phyloP scores from a whole-genome alignment of 2,888 invertebrate genomes.

The Sicus ferrugineus region DNA sequence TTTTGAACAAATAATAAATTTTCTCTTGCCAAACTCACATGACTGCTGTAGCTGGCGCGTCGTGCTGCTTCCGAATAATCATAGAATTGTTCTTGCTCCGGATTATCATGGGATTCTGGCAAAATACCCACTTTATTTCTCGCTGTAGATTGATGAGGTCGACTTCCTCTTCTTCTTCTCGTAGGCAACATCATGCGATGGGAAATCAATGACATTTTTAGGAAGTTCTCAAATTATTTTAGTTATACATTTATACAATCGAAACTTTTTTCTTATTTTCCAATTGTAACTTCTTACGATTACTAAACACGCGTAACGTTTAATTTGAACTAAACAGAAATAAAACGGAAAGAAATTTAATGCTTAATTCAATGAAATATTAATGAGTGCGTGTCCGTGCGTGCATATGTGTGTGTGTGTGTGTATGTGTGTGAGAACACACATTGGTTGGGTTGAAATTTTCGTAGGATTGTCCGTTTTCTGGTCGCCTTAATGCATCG shows the following conservation, averaged over 20 bases:
- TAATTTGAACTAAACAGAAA: background rate
- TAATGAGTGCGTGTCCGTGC: background rate
- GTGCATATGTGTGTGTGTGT: background rate
- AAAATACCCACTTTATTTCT: constrained; percentile 55
- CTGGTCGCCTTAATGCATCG: background rate
- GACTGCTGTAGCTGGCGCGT: constrained; percentile 14
- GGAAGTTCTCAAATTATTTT: background rate
- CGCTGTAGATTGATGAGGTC: constrained; percentile 48
- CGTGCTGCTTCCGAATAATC: constrained; percentile 27
- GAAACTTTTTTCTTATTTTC: background rate
- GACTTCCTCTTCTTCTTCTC: constrained; percentile 43
- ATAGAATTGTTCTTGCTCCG: constrained; percentile 35
- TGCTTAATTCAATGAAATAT: background rate
- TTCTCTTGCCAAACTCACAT: too few species aligned
- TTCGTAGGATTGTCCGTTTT: background rate
- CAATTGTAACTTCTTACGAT: background rate
- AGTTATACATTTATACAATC: background rate
- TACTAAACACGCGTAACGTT: background rate
- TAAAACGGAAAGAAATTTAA: background rate
- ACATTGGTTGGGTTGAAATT: background rate
- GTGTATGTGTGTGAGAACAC: background rate
- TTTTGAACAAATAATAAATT: too few species aligned
- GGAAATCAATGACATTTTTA: constrained; percentile 54
- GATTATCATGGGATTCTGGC: constrained; percentile 46
- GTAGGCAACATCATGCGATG: constrained; percentile 57